A percentile compares a stretch with the other conserved stretches of the same genome.
Evolutionary conservation across 2,888 invertebrate species (phyloP).

Genomic region (Ormyrus nitidulus): DNA sequence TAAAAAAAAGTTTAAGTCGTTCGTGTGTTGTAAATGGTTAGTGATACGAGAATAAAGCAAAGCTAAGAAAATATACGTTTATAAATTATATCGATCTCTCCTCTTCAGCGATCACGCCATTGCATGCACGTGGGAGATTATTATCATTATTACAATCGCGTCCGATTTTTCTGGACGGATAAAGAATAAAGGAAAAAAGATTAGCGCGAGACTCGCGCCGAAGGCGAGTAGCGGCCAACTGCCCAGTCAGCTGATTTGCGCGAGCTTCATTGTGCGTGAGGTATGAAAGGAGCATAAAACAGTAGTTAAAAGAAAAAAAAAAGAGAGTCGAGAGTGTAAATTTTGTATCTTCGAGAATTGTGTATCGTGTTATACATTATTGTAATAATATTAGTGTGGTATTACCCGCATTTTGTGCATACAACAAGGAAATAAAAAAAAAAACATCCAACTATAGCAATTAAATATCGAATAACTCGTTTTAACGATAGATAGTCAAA

Average conservation of each 20-base stretch:
- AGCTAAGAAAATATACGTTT: conserved; percentile 54
- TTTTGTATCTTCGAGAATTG: conserved; percentile 72
- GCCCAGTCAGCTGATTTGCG: too few relatives aligned
- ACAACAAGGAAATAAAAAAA: conserved; percentile 38
- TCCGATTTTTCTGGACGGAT: conserved; percentile 1
- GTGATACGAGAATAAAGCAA: conserved; percentile 55
- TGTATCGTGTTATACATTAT: conserved; percentile 65
- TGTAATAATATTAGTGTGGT: conserved; percentile 57
- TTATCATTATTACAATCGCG: background rate
- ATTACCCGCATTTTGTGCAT: conserved; percentile 65
- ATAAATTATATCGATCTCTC: conserved; percentile 62
- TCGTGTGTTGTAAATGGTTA: conserved; percentile 70
- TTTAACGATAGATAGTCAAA: conserved; percentile 66
- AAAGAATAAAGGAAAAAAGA: background rate
- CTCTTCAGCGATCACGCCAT: conserved; percentile 53
- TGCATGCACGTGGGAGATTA: conserved; percentile 33
- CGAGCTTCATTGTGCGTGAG: background rate
- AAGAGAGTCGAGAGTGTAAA: conserved; percentile 64
- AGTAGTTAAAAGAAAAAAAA: conserved; percentile 6
- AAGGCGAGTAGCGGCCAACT: too few relatives aligned
- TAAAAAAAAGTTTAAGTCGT: conserved; percentile 54
- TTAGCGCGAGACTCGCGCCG: conserved; percentile 24
- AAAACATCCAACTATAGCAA: conserved; percentile 63
- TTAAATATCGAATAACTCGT: conserved; percentile 61
- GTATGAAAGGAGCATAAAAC: background rate